phyloP scores from a whole-genome alignment of 2,888 invertebrate species.

The Monoplex corrugatus region DNA sequence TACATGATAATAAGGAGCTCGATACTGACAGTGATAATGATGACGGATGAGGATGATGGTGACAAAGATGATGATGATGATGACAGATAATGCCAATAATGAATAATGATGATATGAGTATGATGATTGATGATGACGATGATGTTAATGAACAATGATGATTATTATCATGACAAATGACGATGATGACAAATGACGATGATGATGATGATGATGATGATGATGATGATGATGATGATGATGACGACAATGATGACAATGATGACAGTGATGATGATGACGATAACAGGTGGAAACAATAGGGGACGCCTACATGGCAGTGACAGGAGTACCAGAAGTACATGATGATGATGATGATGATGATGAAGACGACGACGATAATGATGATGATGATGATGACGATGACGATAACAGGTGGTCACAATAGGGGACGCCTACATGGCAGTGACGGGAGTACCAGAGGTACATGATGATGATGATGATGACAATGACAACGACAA shows the following conservation, averaged over 20 bases:
- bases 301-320: slow-evolving; percentile 16
- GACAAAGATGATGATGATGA: background rate
- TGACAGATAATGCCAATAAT: background rate
- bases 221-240: background rate
- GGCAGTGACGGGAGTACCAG: slow-evolving; percentile 73
- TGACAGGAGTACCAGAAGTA: background rate
- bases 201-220: background rate
- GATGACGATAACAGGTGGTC: slow-evolving; percentile 67
- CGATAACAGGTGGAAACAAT: background rate
- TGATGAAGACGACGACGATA: background rate
- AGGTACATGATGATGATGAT: slow-evolving; percentile 64
- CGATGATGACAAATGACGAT: background rate
- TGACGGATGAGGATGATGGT: background rate
- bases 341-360: background rate
- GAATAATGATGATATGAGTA: background rate
- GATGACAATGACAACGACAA: too few relatives aligned
- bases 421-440: slow-evolving; percentile 77
- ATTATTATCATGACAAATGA: background rate
- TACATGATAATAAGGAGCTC: background rate
- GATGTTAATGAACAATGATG: background rate
- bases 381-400: background rate
- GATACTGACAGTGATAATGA: background rate
- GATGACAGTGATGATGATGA: background rate
- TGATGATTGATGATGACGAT: background rate
- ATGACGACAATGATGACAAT: background rate